Percentiles rank a stretch among this genome's conserved stretches.
Conservation (phyloP, 2,888 invertebrate genomes). For the Tyria jacobaeae region DNA sequence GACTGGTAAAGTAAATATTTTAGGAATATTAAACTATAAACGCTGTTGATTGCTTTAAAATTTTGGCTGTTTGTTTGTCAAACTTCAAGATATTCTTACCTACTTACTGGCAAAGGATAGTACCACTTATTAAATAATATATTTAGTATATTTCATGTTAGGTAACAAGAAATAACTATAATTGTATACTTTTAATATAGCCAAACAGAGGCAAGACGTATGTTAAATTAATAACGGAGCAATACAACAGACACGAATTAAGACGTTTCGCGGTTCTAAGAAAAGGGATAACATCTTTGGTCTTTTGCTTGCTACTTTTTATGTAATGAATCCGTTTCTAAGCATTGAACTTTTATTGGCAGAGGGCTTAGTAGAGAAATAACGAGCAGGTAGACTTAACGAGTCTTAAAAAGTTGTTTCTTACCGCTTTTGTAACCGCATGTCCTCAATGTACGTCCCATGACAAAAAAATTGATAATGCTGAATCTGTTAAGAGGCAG, state of each 20-base stretch:
- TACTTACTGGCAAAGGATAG: neutral
- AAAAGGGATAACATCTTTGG: neutral
- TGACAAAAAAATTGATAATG: too few relatives aligned
- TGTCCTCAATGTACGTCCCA: too few relatives aligned
- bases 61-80: conserved; percentile 9
- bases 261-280: neutral
- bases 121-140: neutral
- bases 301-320: neutral
- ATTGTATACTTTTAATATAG: too few relatives aligned
- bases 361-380: neutral
- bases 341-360: neutral
- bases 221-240: neutral
- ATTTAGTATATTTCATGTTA: neutral
- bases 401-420: too few relatives aligned
- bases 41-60: conserved; percentile 14
- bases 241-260: too few relatives aligned
- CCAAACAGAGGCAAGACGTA: too few relatives aligned
- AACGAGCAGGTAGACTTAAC: too few relatives aligned
- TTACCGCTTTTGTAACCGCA: too few relatives aligned
- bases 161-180: too few relatives aligned
- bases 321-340: neutral
- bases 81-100: conserved; percentile 6
- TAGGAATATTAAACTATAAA: conserved; percentile 20
- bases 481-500: too few relatives aligned
- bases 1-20: conserved; percentile 28